Evolutionary conservation across 2,113 vertebrate genomes (phyloP).

Genomic region (Etia nguti): DNA sequence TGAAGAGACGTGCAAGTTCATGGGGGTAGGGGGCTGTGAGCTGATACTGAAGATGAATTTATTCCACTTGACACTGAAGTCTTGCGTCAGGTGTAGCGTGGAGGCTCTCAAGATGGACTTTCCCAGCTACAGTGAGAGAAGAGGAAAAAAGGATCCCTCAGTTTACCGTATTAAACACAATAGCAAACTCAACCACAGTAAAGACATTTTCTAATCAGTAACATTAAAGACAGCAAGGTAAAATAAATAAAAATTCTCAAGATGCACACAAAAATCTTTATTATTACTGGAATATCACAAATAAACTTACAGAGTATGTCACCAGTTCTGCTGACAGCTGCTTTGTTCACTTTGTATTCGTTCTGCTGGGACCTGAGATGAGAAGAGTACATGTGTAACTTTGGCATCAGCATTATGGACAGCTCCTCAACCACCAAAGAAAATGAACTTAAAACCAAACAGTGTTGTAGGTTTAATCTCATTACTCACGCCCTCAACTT

Average conservation of each 20-base stretch:
- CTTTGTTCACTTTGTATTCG: slow-evolving; percentile 60
- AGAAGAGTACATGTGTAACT: not conserved
- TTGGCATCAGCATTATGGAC: not conserved
- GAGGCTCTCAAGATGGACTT: slow-evolving; percentile 45
- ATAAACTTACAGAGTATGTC: slow-evolving; percentile 59
- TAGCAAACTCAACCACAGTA: not conserved
- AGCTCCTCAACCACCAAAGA: not conserved
- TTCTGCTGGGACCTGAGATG: slow-evolving; percentile 51
- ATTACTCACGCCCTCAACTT: slow-evolving; percentile 79
- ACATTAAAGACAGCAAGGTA: not conserved
- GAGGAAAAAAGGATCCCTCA: not conserved
- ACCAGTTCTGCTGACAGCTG: slow-evolving; percentile 45
- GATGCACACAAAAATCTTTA: fast-evolving
- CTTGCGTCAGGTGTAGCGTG: slow-evolving; percentile 40
- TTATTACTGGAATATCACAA: not conserved
- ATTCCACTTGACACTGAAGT: slow-evolving; percentile 45
- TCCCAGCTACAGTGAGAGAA: slow-evolving; percentile 45
- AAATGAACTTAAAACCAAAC: slow-evolving; percentile 40
- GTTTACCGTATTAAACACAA: not conserved
- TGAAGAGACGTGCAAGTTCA: not conserved
- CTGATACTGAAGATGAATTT: not conserved
- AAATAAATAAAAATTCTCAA: not conserved
- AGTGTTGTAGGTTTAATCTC: not conserved
- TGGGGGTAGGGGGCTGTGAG: not conserved
- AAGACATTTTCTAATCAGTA: not conserved